A percentile compares a stretch with the other conserved stretches of the same genome.
phyloP scores from a whole-genome alignment of 35 echinoderm and acorn worm genomes.

The Diadema setosum region DNA sequence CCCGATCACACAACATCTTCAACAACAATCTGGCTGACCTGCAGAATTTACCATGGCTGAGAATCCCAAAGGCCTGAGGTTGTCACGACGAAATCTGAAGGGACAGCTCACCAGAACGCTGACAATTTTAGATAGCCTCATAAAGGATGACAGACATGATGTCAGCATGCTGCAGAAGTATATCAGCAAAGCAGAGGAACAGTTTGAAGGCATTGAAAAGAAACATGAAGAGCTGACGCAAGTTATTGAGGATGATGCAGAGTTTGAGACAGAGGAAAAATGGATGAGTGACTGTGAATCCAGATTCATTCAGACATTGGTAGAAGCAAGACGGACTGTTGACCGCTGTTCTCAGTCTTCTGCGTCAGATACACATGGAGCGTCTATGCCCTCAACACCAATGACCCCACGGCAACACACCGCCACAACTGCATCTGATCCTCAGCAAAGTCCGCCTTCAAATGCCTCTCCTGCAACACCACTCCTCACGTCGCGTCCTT shows the following conservation, averaged over 20 bases:
- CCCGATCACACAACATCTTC: constrained; percentile 70
- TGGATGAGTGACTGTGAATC: neutral
- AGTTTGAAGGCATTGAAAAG: constrained; percentile 54
- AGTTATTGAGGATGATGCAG: constrained; percentile 21
- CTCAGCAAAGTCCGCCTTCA: neutral
- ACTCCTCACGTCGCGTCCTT: neutral
- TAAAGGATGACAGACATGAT: constrained; percentile 1
- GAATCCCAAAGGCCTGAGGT: constrained; percentile 35
- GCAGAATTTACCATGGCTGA: constrained; percentile 6
- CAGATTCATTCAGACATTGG: neutral
- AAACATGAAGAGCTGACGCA: constrained; percentile 62
- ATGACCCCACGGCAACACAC: neutral
- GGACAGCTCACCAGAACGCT: constrained; percentile 64
- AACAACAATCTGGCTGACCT: constrained; percentile 42
- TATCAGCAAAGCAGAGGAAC: constrained; percentile 51
- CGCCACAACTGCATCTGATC: too few relatives aligned
- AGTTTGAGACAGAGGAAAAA: neutral
- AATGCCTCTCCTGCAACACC: neutral
- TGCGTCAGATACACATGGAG: neutral
- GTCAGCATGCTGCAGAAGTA: constrained; percentile 34
- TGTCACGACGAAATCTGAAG: constrained; percentile 47
- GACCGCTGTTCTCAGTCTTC: neutral
- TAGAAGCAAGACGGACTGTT: neutral
- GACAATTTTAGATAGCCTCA: neutral
- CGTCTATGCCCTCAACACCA: neutral